A percentile compares a stretch with the other conserved stretches of the same genome.
phyloP scores from a whole-genome alignment of 2,113 vertebrate genomes.

The Andinoacara biseriatus region DNA sequence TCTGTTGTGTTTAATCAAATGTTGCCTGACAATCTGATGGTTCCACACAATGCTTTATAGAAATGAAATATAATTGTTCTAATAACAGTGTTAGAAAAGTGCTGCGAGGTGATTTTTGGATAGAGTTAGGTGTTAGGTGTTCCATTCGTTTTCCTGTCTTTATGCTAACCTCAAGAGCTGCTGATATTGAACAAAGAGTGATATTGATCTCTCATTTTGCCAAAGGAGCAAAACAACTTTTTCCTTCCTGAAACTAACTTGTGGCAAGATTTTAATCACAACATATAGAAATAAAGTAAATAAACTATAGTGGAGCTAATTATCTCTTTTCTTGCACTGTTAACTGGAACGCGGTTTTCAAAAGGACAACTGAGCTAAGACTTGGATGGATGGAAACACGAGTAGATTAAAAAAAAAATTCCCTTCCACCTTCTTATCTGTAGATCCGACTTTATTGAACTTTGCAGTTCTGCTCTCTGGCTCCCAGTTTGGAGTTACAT shows the following conservation, averaged over 20 bases:
- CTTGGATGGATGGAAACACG: neutral
- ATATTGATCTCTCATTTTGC: neutral
- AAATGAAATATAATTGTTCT: neutral
- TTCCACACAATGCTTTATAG: neutral
- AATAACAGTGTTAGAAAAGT: neutral
- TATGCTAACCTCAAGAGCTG: neutral
- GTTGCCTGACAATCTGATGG: neutral
- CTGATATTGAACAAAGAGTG: neutral
- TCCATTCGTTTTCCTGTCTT: neutral
- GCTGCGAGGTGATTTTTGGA: neutral
- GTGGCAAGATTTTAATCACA: neutral
- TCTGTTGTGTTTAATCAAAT: neutral
- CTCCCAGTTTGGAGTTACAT: conserved; percentile 1
- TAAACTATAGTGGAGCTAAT: neutral
- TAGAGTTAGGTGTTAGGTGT: neutral
- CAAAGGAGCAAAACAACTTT: neutral
- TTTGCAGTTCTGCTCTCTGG: neutral
- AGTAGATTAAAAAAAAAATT: neutral
- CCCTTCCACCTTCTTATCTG: conserved; percentile 20
- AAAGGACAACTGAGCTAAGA: neutral
- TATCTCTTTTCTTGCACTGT: neutral
- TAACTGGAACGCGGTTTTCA: neutral
- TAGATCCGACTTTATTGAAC: conserved; percentile 18
- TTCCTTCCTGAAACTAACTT: fast-evolving
- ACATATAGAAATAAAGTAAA: neutral